Evolutionary conservation across 1,140 invertebrate species (phyloP), one percentile per base, ranked within the genome.

Genomic region (Formica exsecta): DNA sequence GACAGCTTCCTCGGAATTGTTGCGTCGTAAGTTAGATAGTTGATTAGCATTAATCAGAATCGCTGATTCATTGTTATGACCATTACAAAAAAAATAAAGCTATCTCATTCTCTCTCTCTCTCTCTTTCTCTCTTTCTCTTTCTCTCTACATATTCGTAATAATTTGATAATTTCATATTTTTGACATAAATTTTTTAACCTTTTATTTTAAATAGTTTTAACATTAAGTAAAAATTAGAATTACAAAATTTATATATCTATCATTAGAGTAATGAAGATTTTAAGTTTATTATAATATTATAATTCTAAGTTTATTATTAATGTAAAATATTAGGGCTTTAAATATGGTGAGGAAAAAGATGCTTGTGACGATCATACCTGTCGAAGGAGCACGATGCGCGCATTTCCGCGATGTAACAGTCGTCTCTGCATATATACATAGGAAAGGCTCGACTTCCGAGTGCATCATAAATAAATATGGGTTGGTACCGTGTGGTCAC

Each of bases 381-480:
- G 68, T 74, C 57, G 68, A 83, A 74, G 79, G 1, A 54, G 2
- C 16, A 41, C 57, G 22, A 13, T 44, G n/a, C 36, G 2, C 65
- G 66, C 36, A 16, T 77, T 85, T 85, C 81, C 81, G 81, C 19
- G 71, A 76, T 64, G 36, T 22, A 59, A 16, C 64, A 57, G 13
- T 57, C 19, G 29, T 73, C 19, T 22, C 29, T 9, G 48, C 32
- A 22, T 62, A 54, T 70, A 70, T 44, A 51, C 48, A 51, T 51
- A 70, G 51, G 13, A 66, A 86, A 51, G 81, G 38, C 86, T 75
- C 86, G 71, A 87, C 86, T 87, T 86, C 83, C 86, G 83, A 84
- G 85, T 73, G 38, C 32, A 86, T 38, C 71, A 77, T 74, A 86
- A 86, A 86, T 86, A 86, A 86, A 89, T 86, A 87, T 87, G 66